Evolutionary conservation across 35 echinoderm and acorn worm genomes (phyloP), one percentile per base, ranked within the genome.

Genomic region (Chiridota heheva): DNA sequence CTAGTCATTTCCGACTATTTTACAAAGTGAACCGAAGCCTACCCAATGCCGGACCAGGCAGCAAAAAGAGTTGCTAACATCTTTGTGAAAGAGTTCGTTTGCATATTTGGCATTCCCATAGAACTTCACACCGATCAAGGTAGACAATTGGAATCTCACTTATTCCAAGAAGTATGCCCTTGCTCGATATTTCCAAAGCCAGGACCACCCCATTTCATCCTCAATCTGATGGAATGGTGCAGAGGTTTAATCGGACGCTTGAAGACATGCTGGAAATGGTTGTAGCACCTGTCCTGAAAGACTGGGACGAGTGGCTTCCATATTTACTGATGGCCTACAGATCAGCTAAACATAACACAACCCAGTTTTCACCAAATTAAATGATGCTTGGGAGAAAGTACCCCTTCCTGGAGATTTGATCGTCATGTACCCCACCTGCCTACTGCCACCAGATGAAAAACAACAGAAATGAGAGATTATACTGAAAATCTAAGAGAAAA

Each of bases 111-210:
- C 2, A 64, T 83, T 10, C 80, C 88, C 18, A 51, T 66, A 1
- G 42, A 75, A n/a, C 33, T 90, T 17, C 81, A 84, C 45, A 67
- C 80, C 36, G 80, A 90, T 44, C 87, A 90, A 46, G 80, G 87
- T 20, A 37, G 39, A 18, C 84, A 90, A 5, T 87, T 79, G 15
- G 84, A 87, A 18, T 77, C 70, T 51, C 38, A 20, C 8, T 22
- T 87, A 2, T 68, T 87, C 32, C 16, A 69, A n/a, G 57, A 63
- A 55, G 49, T 66, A 2, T 87, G 84, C 27, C 32, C 17, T 28
- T 80, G 18, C 42, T 79, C 5, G 53, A 36, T 13, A 80, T 87
- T 20, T 18, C 32, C 12, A 80, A 79, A 39, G 69, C 85, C 0
- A 63, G 75, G 18, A 79, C 60, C 2, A 79, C 74, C 18, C 60